Base-by-base conservation (phyloP, 2,888 invertebrate species). In the Sphaerophoria taeniata region DNA sequence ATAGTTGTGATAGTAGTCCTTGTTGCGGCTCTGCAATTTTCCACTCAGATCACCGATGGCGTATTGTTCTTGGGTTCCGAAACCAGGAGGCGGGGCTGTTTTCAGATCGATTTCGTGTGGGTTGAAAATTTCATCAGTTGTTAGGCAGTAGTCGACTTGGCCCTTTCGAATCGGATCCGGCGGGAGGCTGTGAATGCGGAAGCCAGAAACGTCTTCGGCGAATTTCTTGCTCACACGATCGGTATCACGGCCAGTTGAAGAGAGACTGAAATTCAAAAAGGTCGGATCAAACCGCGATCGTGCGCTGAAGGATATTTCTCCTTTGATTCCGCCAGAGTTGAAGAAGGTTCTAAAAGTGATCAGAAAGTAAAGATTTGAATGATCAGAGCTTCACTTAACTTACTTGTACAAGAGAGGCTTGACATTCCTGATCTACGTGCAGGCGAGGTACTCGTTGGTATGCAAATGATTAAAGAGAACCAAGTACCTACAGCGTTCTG, bases 41-140 rank as follows among this genome's bases (percentile, higher is more conserved):
- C 98, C 98, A 71, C 97, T 95, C 11, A 98, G 92, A 90, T 98
- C 98, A 0, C 98, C 98, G 3, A 98, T 93, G 1, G 97, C 95
- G 89, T 98, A 98, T 91, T 97, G 96, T 91, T 98, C 98, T 90
- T 97, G 97, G 0, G 91, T 91, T 9, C 91, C 97, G 88, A 94
- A 94, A 93, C 96, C 96, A 86, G 95, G 93, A 0, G 96, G 96
- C 7, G 96, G 96, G 47, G 93, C 89, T 4, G 89, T 90, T 9
- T 93, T 92, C n/a, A 93, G 87, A 85, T 95, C 93, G 14, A 94
- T 87, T 5, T 93, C 93, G 7, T 92, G 93, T 0, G 98, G 98
- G 92, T 98, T 97, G 90, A 95, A 97, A 51, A 97, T 92, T 2
- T 93, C 93, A 7, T 96, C 96, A 0, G 96, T 95, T 0, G 95